Evolutionary conservation across 1,140 invertebrate genomes (phyloP).

Genomic region (Drosophila orena): DNA sequence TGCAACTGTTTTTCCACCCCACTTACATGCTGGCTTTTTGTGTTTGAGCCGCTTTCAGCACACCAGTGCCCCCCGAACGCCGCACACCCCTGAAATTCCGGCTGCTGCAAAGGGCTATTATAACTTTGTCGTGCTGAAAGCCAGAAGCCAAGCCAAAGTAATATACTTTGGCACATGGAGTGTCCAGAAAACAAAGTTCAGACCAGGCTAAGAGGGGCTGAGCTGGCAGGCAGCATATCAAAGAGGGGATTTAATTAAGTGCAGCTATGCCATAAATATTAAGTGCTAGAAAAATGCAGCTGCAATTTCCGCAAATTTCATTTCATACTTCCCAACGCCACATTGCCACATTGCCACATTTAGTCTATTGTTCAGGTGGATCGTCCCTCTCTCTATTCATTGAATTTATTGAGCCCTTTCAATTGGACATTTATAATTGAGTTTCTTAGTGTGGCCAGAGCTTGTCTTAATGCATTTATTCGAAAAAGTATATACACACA

Average conservation of each 20-base stretch:
- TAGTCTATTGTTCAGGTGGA: slow-evolving; percentile 20
- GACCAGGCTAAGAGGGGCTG: not conserved
- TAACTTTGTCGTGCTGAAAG: slow-evolving; percentile 65
- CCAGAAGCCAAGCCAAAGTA: slow-evolving; percentile 55
- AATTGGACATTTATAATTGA: not conserved
- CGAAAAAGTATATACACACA: not conserved
- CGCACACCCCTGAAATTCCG: not conserved
- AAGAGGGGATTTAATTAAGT: slow-evolving; percentile 54
- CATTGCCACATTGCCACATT: too few relatives aligned
- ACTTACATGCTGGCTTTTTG: slow-evolving; percentile 18
- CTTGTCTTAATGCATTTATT: not conserved
- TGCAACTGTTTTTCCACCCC: slow-evolving; percentile 9
- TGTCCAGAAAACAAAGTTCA: slow-evolving; percentile 54
- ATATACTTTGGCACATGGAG: slow-evolving; percentile 58
- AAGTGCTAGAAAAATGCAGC: slow-evolving; percentile 40
- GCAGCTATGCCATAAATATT: slow-evolving; percentile 51
- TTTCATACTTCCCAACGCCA: slow-evolving; percentile 17
- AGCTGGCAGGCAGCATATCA: slow-evolving; percentile 21
- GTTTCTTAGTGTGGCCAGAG: slow-evolving; percentile 1
- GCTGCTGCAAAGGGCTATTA: slow-evolving; percentile 70
- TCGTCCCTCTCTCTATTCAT: not conserved
- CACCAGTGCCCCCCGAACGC: too few relatives aligned
- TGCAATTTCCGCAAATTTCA: slow-evolving; percentile 21
- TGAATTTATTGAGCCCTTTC: not conserved
- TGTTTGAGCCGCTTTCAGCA: slow-evolving; percentile 23